Percentiles rank a stretch among this genome's conserved stretches.
phyloP scores from a whole-genome alignment of 35 echinoderm and acorn worm genomes.

The Eucidaris tribuloides region DNA sequence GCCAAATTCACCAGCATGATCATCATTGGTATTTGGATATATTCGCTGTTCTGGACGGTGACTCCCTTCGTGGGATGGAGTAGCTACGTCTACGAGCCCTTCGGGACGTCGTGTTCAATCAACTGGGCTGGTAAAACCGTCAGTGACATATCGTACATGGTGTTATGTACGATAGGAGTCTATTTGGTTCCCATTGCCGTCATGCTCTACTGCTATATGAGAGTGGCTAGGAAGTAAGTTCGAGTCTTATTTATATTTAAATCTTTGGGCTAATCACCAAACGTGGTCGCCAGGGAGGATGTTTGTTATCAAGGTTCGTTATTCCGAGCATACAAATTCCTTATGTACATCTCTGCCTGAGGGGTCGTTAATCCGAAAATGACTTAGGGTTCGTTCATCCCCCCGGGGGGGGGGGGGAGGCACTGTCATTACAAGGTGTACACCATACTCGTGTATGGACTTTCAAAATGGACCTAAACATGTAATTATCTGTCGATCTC shows the following conservation, averaged over 20 bases:
- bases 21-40: slow-evolving; percentile 38
- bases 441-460: too few species aligned
- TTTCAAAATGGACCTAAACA: too few species aligned
- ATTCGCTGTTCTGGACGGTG: slow-evolving; percentile 62
- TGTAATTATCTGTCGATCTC: too few species aligned
- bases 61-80: slow-evolving; percentile 76
- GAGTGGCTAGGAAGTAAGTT: slow-evolving; percentile 38
- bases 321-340: too few species aligned
- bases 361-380: too few species aligned
- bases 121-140: slow-evolving; percentile 41
- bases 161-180: slow-evolving; percentile 9
- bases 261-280: too few species aligned
- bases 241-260: background rate
- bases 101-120: slow-evolving; percentile 65
- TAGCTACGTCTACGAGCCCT: slow-evolving; percentile 64
- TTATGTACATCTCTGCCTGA: too few species aligned
- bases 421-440: too few species aligned
- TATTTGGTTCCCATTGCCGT: slow-evolving; percentile 43
- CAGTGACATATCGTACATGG: slow-evolving; percentile 44
- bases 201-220: slow-evolving; percentile 56
- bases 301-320: too few species aligned
- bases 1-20: background rate
- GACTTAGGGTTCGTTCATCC: too few species aligned
- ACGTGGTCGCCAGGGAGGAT: too few species aligned
- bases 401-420: too few species aligned